Percentiles rank a stretch among this genome's conserved stretches.
These are phyloP conservation scores for Ellobium chinense DNA, from an alignment of 2,888 invertebrate species.

Conservation along the genomic window DNA sequence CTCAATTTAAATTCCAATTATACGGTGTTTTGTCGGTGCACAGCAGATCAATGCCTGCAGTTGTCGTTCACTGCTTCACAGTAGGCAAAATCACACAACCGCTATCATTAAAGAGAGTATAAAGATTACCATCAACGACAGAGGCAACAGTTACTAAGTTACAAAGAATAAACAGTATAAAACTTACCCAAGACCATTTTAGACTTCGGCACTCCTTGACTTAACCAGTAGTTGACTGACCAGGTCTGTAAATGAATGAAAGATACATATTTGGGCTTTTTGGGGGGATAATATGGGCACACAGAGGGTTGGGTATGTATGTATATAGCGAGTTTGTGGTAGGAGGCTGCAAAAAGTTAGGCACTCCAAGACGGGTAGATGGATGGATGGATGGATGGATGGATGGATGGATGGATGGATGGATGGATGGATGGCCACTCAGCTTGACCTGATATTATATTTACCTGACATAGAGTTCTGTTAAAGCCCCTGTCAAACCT, in stretches of 20 bases:
- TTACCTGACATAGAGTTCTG: slow-evolving; percentile 24
- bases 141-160: too few relatives aligned
- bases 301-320: not conserved
- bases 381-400: not conserved
- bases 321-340: too few relatives aligned
- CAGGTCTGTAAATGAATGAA: slow-evolving; percentile 27
- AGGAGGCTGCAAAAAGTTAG: too few relatives aligned
- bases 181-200: slow-evolving; percentile 41
- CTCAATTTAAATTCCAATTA: too few relatives aligned
- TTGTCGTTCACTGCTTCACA: too few relatives aligned
- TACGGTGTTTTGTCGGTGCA: too few relatives aligned
- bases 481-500: slow-evolving; percentile 17
- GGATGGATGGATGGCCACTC: not conserved
- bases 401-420: not conserved
- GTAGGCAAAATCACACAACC: too few relatives aligned
- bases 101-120: too few relatives aligned
- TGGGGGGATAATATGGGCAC: not conserved
- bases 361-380: not conserved
- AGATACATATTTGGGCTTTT: too few relatives aligned
- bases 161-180: too few relatives aligned
- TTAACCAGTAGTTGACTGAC: slow-evolving; percentile 36
- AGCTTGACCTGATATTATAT: not conserved
- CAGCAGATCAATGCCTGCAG: too few relatives aligned
- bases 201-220: slow-evolving; percentile 26
- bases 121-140: too few relatives aligned